Evolutionary conservation across 2,888 invertebrate species (phyloP).

Genomic region (Dasysyrphus albostriatus): DNA sequence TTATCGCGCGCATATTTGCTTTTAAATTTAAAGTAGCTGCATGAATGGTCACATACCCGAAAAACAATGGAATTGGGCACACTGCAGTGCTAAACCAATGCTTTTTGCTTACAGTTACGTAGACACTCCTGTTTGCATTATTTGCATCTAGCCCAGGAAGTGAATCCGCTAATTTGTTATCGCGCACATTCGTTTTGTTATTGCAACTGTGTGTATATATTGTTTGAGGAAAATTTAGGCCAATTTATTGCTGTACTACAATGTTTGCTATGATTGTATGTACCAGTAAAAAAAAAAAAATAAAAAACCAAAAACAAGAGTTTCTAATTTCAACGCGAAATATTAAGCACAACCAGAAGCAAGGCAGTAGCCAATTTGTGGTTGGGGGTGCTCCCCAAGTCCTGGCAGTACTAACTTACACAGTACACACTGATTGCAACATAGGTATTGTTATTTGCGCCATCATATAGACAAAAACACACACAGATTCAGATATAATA

Average conservation of each 20-base stretch:
- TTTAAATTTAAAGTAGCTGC: constrained; percentile 58
- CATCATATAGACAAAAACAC: constrained; percentile 15
- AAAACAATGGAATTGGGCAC: constrained; percentile 69
- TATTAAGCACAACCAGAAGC: constrained; percentile 35
- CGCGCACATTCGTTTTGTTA: constrained; percentile 58
- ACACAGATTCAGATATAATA: constrained; percentile 10
- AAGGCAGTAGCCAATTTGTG: constrained; percentile 23
- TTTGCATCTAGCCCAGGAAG: constrained; percentile 62
- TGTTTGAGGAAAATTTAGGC: constrained; percentile 56
- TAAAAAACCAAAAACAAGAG: constrained; percentile 46
- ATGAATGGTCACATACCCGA: constrained; percentile 57
- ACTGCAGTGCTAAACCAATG: constrained; percentile 51
- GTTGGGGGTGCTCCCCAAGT: constrained; percentile 36
- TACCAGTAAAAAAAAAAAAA: constrained; percentile 8
- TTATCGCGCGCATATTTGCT: constrained; percentile 36
- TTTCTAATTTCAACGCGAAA: constrained; percentile 69
- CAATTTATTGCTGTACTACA: constrained; percentile 30
- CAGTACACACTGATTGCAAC: constrained; percentile 63
- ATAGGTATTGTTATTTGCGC: constrained; percentile 18
- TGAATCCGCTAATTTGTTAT: constrained; percentile 72
- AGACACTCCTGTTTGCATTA: constrained; percentile 19
- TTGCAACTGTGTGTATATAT: constrained; percentile 44
- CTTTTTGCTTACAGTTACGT: not conserved
- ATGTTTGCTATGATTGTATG: constrained; percentile 19
- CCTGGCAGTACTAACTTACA: constrained; percentile 43